Evolutionary conservation across 2,797 vertebrate species (phyloP), one percentile per base, ranked within the genome.

Genomic region (Ateles fusciceps): DNA sequence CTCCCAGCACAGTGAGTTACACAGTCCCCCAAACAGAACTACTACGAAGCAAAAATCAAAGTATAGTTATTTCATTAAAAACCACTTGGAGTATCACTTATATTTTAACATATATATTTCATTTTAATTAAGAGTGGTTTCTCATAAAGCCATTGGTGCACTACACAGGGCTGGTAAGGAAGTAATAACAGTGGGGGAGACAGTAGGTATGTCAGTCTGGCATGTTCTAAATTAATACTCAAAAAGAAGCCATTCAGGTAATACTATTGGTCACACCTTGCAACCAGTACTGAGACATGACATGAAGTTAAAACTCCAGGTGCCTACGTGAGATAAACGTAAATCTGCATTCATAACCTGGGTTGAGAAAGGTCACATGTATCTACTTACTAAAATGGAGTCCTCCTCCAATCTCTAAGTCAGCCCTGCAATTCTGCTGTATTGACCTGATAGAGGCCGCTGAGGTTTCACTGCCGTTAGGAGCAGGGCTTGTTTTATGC

Each of bases 41-140:
- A 78, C 33, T 15, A 57, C 48, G 42, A 94, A 91, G 42, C 46
- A 90, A 78, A 97, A 91, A 89, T 92, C 59, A 78, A 96, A 93
- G 48, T 28, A 89, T 64, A 71, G 22, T 75, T 84, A n/a, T 76
- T 92, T 86, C 91, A 91, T 95, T 93, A 48, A 48, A 92, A 59
- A 50, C n/a, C 55, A 87, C 15, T 55, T 55, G 55, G 39, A 72
- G 83, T 79, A 84, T 11, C 44, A 19, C 21, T 79, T 83, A 21
- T 46, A 64, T 97, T 96, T 91, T 26, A 68, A 72, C 50, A 57
- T 3, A 52, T 48, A 50, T 46, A 79, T 68, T 92, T 89, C 46
- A 93, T 80, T 94, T 86, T 72, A 91, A 89, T 86, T 81, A 84
- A 79, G 48, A 92, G 48, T 39, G 46, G 44, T 72, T 55, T 64